Base-by-base conservation (phyloP, 2,888 invertebrate species). In the Scaeva pyrastri region DNA sequence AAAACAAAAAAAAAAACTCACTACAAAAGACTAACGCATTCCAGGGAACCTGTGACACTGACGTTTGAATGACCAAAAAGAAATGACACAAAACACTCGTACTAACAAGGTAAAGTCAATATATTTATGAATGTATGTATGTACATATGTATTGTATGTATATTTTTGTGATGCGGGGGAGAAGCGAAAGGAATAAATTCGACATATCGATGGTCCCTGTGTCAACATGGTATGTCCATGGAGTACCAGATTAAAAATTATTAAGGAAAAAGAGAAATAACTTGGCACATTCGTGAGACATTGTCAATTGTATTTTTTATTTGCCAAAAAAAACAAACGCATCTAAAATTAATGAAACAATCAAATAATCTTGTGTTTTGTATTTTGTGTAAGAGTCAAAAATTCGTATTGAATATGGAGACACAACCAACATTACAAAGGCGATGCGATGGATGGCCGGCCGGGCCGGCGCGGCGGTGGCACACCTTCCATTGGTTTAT, bases 401-500 rank as follows among this genome's bases (percentile, higher is more conserved):
- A 19, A 72, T 76, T 76, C 76, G 76, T 76, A 68, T 76, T 85
- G 80, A 72, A 75, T 76, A 39, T 39, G 55, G n/a, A n/a, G n/a
- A n/a, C n/a, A n/a, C n/a, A 55, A 31, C 21, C 50, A 50, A 4
- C 31, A 66, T 58, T 56, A 73, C 73, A 62, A 43, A 66, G 81
- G 19, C 14, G 36, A 71, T 55, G 77, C 86, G 82, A 31, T 31
- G 31, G n/a, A n/a, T n/a, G n/a, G n/a, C n/a, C n/a, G n/a, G n/a
- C n/a, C n/a, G n/a, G n/a, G n/a, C n/a, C n/a, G n/a, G 31, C 31
- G 3, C 1, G 26, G 31, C 14, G 36, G 74, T 55, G 86, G 77
- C 86, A 86, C 86, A 78, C 86, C 86, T 86, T 86, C 70, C 62
- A 60, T 77, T 76, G 21, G 77, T 60, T 73, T 45, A 45, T 52